Evolutionary conservation across 1,140 invertebrate species (phyloP), one percentile per base, ranked within the genome.

Genomic region (Drosophila ogumai): DNA sequence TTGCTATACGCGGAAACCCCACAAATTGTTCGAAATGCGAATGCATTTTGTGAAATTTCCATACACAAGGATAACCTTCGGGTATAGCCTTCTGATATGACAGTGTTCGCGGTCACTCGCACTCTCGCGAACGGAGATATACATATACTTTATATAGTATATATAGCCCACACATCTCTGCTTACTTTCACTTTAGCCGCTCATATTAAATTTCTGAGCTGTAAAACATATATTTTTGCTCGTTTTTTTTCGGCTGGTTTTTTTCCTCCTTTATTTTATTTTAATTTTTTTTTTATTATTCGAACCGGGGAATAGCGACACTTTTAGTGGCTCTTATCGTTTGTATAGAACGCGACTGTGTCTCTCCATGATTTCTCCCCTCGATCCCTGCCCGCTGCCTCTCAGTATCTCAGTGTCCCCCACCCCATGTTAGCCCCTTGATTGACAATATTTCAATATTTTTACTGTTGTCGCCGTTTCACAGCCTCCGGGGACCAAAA

Each of bases 121-220:
- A 64, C 56, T 46, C 49, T 34, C 40, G 19, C 44, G 47, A 54
- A 19, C 10, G 57, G 31, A 56, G n/a, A 28, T 40, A 46, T 44
- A 61, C 22, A 22, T 32, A 50, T 50, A 32, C 2, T 13, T 36
- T 13, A 22, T 28, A 49, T 19, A 13, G 32, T 36, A 13, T 69
- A 56, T 38, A 46, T 56, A 63, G 55, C 56, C 52, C 68, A 49
- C 79, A 78, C 65, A 66, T 58, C 66, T 44, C 58, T 43, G 72
- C 80, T 88, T 88, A 88, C 84, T 88, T 88, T 88, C 84, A 88
- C 84, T 88, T 88, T 88, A 84, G 58, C 67, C 79, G 73, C 71
- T 90, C 85, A 81, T 90, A 88, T 88, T 88, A 88, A 90, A 80
- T 88, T 88, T 88, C 84, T 79, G 80, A 88, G 80, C 81, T 84